Evolutionary conservation across 2,888 invertebrate species (phyloP).

Genomic region (Candidula unifasciata): DNA sequence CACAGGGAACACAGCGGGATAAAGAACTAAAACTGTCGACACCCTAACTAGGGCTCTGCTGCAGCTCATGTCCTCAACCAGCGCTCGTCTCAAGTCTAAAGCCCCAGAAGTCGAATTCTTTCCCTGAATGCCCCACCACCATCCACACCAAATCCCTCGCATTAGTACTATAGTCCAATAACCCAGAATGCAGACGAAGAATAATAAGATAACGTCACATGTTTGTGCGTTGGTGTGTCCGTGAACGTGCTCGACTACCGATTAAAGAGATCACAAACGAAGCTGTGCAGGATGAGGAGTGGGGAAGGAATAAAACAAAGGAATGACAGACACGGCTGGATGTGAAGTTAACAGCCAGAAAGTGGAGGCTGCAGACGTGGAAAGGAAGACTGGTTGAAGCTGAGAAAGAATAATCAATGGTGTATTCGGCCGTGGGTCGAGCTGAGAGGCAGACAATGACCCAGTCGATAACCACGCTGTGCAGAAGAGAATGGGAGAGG

Average conservation of each 20-base stretch:
- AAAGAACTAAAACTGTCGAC: no score
- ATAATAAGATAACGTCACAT: conserved; percentile 28
- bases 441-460: conserved; percentile 13
- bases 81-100: no score
- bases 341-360: background rate
- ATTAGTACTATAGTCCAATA: no score
- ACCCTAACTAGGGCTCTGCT: no score
- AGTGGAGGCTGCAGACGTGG: background rate
- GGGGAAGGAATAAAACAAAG: background rate
- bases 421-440: conserved; percentile 20
- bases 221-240: background rate
- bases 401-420: conserved; percentile 25
- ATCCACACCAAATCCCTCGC: no score
- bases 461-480: conserved; percentile 7
- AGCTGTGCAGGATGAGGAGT: background rate
- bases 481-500: background rate
- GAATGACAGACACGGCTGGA: background rate
- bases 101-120: no score
- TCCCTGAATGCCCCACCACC: no score
- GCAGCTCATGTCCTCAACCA: no score
- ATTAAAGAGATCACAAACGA: background rate
- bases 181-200: background rate
- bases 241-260: background rate
- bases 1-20: no score
- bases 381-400: conserved; percentile 4